Conservation (phyloP, 2,113 vertebrate genomes). For the Oophaga pumilio region DNA sequence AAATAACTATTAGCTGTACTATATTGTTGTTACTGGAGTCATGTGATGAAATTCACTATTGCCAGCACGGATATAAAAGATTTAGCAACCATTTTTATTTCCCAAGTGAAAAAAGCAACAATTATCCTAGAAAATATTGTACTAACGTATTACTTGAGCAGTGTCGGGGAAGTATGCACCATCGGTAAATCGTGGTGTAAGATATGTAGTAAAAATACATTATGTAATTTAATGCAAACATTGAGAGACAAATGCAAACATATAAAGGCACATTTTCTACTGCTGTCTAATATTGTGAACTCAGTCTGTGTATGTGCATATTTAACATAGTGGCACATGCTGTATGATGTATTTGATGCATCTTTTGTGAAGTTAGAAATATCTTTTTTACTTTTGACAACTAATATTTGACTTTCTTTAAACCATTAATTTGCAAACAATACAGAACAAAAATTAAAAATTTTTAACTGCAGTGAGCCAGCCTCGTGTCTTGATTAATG, state of each 20-base stretch:
- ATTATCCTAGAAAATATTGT: neutral
- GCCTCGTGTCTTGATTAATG: too few species aligned
- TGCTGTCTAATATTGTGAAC: too few species aligned
- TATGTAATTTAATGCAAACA: neutral
- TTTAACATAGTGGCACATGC: too few species aligned
- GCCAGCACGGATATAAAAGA: constrained; percentile 11
- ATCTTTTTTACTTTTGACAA: too few species aligned
- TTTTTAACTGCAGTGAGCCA: too few species aligned
- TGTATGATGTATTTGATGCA: too few species aligned
- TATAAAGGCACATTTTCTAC: too few species aligned
- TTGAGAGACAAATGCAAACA: neutral
- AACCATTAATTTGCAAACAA: too few species aligned
- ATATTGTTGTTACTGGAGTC: neutral
- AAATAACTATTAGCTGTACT: neutral
- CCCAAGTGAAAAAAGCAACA: constrained; percentile 13
- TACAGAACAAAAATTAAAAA: too few species aligned
- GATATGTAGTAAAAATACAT: neutral
- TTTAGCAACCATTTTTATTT: constrained; percentile 13
- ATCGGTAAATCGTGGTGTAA: neutral
- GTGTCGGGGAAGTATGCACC: neutral
- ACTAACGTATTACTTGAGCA: neutral
- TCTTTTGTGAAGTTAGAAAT: too few species aligned
- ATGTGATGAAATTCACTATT: neutral
- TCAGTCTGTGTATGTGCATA: too few species aligned
- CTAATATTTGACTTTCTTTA: too few species aligned